Conservation (phyloP, 2,888 invertebrate genomes). For the Phymatocera aterrima region DNA sequence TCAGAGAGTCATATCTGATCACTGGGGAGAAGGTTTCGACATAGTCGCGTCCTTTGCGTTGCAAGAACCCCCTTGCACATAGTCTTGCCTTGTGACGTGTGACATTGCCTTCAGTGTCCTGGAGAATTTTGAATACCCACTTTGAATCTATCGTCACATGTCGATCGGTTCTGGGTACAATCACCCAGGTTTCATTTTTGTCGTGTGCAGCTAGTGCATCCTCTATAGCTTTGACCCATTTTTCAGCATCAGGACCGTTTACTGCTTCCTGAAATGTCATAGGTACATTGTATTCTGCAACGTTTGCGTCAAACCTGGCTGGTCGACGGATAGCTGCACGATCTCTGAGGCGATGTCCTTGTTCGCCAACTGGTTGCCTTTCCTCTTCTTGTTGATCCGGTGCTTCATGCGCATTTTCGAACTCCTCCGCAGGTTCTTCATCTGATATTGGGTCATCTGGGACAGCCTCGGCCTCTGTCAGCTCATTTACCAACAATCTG, state of each 20-base stretch:
- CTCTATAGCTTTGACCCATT: constrained; percentile 39
- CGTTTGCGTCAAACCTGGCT: constrained; percentile 37
- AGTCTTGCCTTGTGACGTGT: constrained; percentile 42
- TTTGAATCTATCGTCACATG: constrained; percentile 45
- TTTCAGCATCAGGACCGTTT: constrained; percentile 17
- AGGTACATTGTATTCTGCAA: constrained; percentile 49
- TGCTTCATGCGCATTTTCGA: neutral
- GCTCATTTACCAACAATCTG: neutral
- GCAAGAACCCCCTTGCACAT: constrained; percentile 44
- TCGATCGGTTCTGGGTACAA: neutral
- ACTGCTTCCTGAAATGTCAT: constrained; percentile 48
- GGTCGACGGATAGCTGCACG: constrained; percentile 30
- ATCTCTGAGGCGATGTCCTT: neutral
- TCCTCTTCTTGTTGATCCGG: neutral
- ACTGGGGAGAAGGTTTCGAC: constrained; percentile 47
- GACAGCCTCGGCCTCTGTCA: neutral
- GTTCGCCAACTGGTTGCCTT: neutral
- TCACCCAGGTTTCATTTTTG: constrained; percentile 43
- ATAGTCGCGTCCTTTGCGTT: constrained; percentile 45
- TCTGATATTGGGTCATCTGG: neutral
- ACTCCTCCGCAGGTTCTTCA: neutral
- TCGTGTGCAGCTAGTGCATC: constrained; percentile 45
- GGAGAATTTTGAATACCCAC: constrained; percentile 47
- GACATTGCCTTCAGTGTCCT: neutral
- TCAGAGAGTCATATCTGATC: constrained; percentile 46